Evolutionary conservation across 1,140 invertebrate genomes (phyloP), one percentile per base, ranked within the genome.

Genomic region (Melitaea cinxia): DNA sequence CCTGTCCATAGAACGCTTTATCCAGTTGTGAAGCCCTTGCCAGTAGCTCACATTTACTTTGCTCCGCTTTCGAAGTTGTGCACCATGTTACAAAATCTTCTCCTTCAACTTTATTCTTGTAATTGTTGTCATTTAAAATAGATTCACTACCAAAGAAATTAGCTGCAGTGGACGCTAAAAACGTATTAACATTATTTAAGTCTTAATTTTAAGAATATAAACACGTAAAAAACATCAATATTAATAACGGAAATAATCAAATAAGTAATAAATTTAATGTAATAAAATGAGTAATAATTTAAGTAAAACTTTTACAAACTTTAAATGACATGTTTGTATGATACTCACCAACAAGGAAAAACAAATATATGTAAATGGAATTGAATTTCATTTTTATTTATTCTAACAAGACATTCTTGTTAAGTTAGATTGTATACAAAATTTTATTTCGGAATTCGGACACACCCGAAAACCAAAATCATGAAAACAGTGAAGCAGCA

Each of bases 21-120:
- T 96, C 95, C 60, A 93, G 90, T 57, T 94, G 89, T 1, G 95
- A 90, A 3, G 94, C 94, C 54, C 88, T 91, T 0, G 94, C 91
- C 58, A 97, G 93, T 68, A 94, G 95, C 47, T 92, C 82, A 81
- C 96, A 98, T 91, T 98, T 98, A 45, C 92, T 91, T 65, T 95
- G 94, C 80, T 97, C 96, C 14, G 91, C 87, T 14, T 85, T 66
- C 37, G 93, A 96, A 10, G 95, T 93, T 0, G 96, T 97, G 83
- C 96, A 98, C 96, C 96, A 98, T 50, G 90, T 84, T 33, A 92
- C 73, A 47, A 89, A 78, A 50, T 91, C 82, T 30, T 78, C 68
- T 2, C 85, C 85, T 68, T 88, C 83, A 1, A 78, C 60, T 68
- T 80, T 67, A 4, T 30, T 39, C 17, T 55, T 23, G 7, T 19